A percentile compares a stretch with the other conserved stretches of the same genome.
phyloP scores from a whole-genome alignment of 1,140 invertebrate genomes.

The Nasonia longicornis region DNA sequence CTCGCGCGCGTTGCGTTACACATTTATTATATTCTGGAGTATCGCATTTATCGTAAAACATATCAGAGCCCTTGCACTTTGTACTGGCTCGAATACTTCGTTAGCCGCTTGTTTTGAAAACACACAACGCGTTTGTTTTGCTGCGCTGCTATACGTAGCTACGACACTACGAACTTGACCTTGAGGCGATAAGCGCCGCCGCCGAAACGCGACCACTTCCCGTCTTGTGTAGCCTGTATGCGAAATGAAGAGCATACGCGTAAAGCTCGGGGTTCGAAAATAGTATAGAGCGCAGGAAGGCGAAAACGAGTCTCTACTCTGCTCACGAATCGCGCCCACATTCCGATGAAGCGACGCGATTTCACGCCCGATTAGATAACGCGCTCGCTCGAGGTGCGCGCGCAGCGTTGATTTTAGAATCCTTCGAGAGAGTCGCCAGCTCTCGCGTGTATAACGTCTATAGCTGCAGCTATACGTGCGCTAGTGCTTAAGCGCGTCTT shows the following conservation, averaged over 20 bases:
- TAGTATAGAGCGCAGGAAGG: not conserved
- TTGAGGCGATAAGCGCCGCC: too few species aligned
- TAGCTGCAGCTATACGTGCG: not conserved
- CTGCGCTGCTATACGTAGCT: too few species aligned
- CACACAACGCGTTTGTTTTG: not conserved
- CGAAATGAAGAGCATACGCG: too few species aligned
- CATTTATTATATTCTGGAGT: not conserved
- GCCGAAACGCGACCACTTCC: too few species aligned
- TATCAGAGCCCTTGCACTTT: not conserved
- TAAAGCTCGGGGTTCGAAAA: not conserved
- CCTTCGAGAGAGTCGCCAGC: slow-evolving; percentile 27
- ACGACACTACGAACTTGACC: too few species aligned
- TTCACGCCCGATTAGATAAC: slow-evolving; percentile 56
- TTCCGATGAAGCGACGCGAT: slow-evolving; percentile 52
- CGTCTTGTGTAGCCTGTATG: too few species aligned
- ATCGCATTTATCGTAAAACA: not conserved
- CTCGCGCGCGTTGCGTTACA: not conserved
- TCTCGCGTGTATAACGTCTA: not conserved
- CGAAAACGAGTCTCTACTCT: not conserved
- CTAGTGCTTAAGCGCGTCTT: not conserved
- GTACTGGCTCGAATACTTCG: not conserved
- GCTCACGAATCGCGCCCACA: slow-evolving; percentile 42
- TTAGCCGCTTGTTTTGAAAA: not conserved
- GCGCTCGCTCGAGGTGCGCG: not conserved
- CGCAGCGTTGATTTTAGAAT: slow-evolving; percentile 47